Conservation (phyloP, 2,888 invertebrate genomes). For the Nomada lathburiana region DNA sequence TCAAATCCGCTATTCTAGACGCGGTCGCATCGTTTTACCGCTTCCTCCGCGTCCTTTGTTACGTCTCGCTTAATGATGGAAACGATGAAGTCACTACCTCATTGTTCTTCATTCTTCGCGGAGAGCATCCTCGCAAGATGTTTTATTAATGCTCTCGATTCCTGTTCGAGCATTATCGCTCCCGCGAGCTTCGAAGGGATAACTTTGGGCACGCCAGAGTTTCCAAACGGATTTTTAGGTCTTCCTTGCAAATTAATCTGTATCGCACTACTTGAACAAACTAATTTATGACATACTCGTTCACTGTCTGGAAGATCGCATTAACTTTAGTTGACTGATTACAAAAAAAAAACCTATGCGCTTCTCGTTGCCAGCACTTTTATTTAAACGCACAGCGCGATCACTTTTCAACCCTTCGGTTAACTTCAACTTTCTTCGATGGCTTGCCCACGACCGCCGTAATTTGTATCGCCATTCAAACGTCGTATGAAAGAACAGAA, state of each 20-base stretch:
- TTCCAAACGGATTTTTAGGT: too few relatives aligned
- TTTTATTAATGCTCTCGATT: conserved; percentile 37
- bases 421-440: background rate
- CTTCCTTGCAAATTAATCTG: background rate
- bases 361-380: too few relatives aligned
- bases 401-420: background rate
- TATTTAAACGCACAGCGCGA: background rate
- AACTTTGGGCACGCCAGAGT: too few relatives aligned
- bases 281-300: background rate
- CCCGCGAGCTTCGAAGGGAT: background rate
- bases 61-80: conserved; percentile 23
- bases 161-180: background rate
- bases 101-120: conserved; percentile 33
- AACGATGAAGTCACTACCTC: conserved; percentile 43
- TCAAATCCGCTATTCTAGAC: conserved; percentile 40
- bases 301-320: background rate
- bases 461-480: too few relatives aligned
- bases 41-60: conserved; percentile 3
- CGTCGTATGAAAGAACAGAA: background rate
- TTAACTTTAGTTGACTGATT: too few relatives aligned
- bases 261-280: background rate
- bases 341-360: too few relatives aligned
- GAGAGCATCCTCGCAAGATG: conserved; percentile 13
- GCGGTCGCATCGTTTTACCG: conserved; percentile 15
- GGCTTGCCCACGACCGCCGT: too few relatives aligned